Conservation (phyloP, 1,140 invertebrate species). For the Lasaia peninsularis region DNA sequence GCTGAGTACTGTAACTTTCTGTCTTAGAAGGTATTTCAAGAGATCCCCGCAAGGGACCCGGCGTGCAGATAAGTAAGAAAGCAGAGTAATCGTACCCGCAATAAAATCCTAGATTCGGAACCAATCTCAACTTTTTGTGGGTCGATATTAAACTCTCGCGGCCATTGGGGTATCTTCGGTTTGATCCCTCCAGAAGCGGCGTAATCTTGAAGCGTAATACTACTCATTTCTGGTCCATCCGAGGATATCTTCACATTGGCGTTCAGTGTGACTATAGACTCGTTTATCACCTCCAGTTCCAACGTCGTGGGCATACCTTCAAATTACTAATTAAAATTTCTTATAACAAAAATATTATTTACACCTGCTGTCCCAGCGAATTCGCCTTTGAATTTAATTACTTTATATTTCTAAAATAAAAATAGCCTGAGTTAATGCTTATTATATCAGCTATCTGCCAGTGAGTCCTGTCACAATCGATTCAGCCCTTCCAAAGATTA, state of each 20-base stretch:
- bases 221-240: slow-evolving; percentile 62
- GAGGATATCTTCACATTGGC: slow-evolving; percentile 58
- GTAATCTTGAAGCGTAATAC: slow-evolving; percentile 55
- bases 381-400: no score
- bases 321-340: slow-evolving; percentile 12
- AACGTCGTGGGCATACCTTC: slow-evolving; percentile 61
- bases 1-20: not conserved
- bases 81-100: slow-evolving; percentile 50
- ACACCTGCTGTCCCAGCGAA: no score
- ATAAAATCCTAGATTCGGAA: slow-evolving; percentile 44
- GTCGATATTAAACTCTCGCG: slow-evolving; percentile 57
- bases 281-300: slow-evolving; percentile 60
- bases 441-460: no score
- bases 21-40: no score
- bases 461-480: no score
- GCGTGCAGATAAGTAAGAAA: no score
- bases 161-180: slow-evolving; percentile 54
- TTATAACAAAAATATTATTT: no score
- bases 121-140: slow-evolving; percentile 52
- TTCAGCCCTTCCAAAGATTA: no score
- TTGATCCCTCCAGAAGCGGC: slow-evolving; percentile 48
- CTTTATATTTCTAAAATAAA: no score
- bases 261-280: slow-evolving; percentile 51
- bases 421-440: no score
- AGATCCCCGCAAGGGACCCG: no score